A percentile compares a stretch with the other conserved stretches of the same genome.
phyloP scores from a whole-genome alignment of 2,113 vertebrate species.

The Columba janthina region DNA sequence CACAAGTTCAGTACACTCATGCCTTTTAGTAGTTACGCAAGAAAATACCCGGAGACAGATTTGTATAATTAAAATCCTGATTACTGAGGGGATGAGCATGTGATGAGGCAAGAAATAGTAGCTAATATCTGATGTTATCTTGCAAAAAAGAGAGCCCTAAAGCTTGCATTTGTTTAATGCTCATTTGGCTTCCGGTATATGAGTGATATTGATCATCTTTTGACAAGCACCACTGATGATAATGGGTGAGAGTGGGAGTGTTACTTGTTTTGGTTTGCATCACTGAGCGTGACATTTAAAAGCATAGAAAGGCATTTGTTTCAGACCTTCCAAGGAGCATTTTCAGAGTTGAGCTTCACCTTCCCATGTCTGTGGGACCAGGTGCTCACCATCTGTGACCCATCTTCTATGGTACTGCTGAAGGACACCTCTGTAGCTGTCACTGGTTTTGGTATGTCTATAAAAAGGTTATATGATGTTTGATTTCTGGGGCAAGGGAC shows the following conservation, averaged over 20 bases:
- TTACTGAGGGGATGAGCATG: constrained; percentile 42
- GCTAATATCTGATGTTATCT: constrained; percentile 64
- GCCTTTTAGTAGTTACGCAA: constrained; percentile 33
- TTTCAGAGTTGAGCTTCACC: background rate
- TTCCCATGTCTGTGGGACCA: background rate
- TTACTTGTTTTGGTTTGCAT: background rate
- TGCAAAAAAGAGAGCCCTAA: constrained; percentile 23
- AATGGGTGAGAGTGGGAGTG: background rate
- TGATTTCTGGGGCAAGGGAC: background rate
- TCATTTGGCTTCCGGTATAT: constrained; percentile 27
- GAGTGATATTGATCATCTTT: constrained; percentile 39
- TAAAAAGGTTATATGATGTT: background rate
- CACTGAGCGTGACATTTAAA: background rate
- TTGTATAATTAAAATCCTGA: constrained; percentile 61
- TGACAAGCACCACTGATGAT: constrained; percentile 7
- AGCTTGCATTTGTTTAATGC: constrained; percentile 63
- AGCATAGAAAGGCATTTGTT: background rate
- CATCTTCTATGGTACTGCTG: background rate
- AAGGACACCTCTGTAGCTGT: background rate
- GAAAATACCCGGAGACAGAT: constrained; percentile 54
- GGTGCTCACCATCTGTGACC: background rate
- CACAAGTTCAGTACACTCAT: background rate
- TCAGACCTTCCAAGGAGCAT: background rate
- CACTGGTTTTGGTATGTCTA: background rate
- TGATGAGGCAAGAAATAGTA: constrained; percentile 60